A percentile compares a stretch with the other conserved stretches of the same genome.
Conservation (phyloP, 2,797 vertebrate genomes). For the Coranthus polyacanthus region DNA sequence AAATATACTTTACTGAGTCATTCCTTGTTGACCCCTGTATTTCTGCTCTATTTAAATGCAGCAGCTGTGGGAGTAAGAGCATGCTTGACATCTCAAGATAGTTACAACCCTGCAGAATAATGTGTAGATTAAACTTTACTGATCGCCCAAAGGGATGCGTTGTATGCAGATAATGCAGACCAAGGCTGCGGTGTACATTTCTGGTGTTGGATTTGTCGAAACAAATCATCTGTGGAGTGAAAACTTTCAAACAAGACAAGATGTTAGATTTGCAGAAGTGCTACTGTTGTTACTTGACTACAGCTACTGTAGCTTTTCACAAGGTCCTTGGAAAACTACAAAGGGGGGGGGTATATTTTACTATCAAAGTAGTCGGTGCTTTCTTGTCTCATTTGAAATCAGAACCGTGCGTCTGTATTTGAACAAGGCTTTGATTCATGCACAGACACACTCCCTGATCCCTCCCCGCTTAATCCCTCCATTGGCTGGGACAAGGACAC, state of each 20-base stretch:
- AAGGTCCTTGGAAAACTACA: slow-evolving; percentile 68
- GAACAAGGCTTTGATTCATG: slow-evolving; percentile 88
- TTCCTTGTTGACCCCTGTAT: no score
- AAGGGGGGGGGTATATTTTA: slow-evolving; percentile 56
- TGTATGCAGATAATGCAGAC: no score
- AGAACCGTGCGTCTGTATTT: slow-evolving; percentile 79
- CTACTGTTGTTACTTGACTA: no score
- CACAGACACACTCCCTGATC: slow-evolving; percentile 86
- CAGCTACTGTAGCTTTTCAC: slow-evolving; percentile 48
- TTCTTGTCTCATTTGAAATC: slow-evolving; percentile 84
- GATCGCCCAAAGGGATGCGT: no score
- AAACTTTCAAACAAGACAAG: slow-evolving; percentile 42
- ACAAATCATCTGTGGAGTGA: no score
- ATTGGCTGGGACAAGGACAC: slow-evolving; percentile 87
- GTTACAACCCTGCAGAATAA: no score
- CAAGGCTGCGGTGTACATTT: no score
- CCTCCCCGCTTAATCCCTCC: slow-evolving; percentile 85
- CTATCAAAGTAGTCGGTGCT: slow-evolving; percentile 60
- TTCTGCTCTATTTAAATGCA: no score
- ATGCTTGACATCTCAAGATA: no score
- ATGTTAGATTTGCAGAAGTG: slow-evolving; percentile 47
- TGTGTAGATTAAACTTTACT: no score
- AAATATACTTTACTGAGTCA: no score
- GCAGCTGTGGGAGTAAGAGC: no score
- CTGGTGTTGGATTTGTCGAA: slow-evolving; percentile 30